Conservation (phyloP, 2,888 invertebrate species). For the Agriopis leucophaearia region DNA sequence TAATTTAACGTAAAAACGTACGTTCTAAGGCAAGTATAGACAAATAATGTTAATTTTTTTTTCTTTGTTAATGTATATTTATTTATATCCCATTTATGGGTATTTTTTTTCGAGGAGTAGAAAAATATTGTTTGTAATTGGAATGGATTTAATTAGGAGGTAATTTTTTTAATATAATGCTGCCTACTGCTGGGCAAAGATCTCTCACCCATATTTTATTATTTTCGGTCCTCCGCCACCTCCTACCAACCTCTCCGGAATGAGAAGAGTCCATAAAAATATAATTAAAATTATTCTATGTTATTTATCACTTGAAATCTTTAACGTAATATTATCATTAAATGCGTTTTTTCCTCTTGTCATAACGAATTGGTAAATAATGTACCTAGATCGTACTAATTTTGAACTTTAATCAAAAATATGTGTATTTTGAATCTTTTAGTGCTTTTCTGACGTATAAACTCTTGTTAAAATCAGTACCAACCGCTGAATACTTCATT, state of each 20-base stretch:
- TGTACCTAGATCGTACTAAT: not conserved
- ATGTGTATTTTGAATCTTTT: conserved; percentile 60
- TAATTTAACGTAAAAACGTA: not conserved
- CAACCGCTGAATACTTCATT: not conserved
- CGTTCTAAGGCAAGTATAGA: not conserved
- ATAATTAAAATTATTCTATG: not conserved
- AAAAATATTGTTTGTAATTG: not conserved
- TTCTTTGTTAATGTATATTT: not conserved
- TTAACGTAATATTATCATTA: not conserved
- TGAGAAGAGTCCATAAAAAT: not conserved
- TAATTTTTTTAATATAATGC: too few species aligned
- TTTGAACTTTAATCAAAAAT: not conserved
- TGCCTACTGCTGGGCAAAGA: too few species aligned
- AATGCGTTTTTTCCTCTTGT: too few species aligned
- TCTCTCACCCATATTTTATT: too few species aligned
- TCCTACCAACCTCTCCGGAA: too few species aligned
- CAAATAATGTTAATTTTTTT: not conserved
- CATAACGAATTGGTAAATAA: too few species aligned
- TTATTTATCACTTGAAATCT: not conserved
- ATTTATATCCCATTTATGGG: not conserved
- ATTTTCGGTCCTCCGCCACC: too few species aligned
- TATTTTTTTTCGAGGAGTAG: not conserved
- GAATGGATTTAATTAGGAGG: not conserved
- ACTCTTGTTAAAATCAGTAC: not conserved
- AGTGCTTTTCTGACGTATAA: conserved; percentile 66